phyloP scores from a whole-genome alignment of 2,888 invertebrate species.

The Stenotaenia linearis region DNA sequence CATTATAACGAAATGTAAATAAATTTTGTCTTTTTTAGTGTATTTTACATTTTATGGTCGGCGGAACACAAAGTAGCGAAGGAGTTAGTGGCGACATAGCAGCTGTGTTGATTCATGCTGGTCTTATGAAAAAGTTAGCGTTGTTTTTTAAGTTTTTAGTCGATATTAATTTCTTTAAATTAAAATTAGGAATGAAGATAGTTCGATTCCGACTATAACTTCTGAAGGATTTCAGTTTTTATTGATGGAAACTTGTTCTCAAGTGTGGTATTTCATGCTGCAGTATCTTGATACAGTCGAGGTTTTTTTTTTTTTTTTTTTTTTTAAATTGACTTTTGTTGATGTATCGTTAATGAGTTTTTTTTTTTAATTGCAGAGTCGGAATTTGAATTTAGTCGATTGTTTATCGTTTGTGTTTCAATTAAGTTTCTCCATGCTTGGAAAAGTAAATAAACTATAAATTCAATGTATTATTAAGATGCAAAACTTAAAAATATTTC shows the following conservation, averaged over 20 bases:
- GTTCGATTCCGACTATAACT: conserved; percentile 80
- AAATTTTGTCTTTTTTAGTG: conserved; percentile 53
- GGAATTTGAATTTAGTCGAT: conserved; percentile 80
- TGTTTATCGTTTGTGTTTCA: conserved; percentile 94
- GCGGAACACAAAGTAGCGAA: conserved; percentile 63
- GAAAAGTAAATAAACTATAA: conserved; percentile 59
- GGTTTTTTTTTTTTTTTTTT: no score
- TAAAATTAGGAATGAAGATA: conserved; percentile 62
- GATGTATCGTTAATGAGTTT: neutral
- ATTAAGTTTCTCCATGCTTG: conserved; percentile 87
- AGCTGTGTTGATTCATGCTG: conserved; percentile 81
- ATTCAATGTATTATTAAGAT: neutral
- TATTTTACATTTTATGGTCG: conserved; percentile 88
- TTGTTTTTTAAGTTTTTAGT: neutral
- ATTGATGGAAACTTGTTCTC: conserved; percentile 83
- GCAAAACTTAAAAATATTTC: neutral
- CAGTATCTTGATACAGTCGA: conserved; percentile 92
- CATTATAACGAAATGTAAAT: neutral
- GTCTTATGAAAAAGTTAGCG: conserved; percentile 77
- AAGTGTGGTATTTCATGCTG: conserved; percentile 95
- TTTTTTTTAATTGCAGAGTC: conserved; percentile 47
- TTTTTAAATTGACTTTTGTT: neutral
- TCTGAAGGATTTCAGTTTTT: conserved; percentile 96
- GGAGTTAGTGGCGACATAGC: conserved; percentile 92
- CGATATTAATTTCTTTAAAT: no score